Evolutionary conservation across 2,888 invertebrate genomes (phyloP).

Genomic region (Aethes cnicana): DNA sequence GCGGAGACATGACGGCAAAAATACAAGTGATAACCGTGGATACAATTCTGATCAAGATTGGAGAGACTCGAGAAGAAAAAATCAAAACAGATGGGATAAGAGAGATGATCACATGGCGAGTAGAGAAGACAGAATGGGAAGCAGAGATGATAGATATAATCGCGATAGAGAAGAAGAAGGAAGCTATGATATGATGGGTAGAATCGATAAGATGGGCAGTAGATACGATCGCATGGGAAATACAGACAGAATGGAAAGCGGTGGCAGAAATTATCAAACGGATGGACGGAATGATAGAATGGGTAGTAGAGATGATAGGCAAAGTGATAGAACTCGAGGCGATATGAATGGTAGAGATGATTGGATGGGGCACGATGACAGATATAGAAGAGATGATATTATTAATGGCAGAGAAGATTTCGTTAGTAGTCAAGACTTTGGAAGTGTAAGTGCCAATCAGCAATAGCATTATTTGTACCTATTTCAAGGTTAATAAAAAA

Average conservation of each 20-base stretch:
- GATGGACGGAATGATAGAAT: slow-evolving; percentile 22
- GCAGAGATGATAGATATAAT: slow-evolving; percentile 36
- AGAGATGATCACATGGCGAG: slow-evolving; percentile 39
- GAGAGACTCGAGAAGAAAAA: slow-evolving; percentile 48
- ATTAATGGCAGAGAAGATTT: slow-evolving; percentile 51
- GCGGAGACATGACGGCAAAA: slow-evolving; percentile 64
- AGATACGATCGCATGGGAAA: slow-evolving; percentile 38
- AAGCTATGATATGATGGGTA: slow-evolving; percentile 16
- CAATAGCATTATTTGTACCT: neutral
- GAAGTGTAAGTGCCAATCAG: slow-evolving; percentile 51
- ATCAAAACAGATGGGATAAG: slow-evolving; percentile 49
- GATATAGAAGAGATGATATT: slow-evolving; percentile 41
- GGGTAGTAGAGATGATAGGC: slow-evolving; percentile 41
- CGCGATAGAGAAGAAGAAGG: slow-evolving; percentile 20
- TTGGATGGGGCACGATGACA: slow-evolving; percentile 39
- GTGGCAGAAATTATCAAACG: slow-evolving; percentile 21
- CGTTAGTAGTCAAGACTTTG: slow-evolving; percentile 52
- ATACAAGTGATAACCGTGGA: slow-evolving; percentile 45
- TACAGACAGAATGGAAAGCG: slow-evolving; percentile 26
- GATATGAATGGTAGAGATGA: slow-evolving; percentile 39
- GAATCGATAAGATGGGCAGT: slow-evolving; percentile 36
- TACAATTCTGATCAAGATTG: slow-evolving; percentile 52
- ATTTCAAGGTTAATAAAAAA: too few species aligned
- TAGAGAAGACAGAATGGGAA: slow-evolving; percentile 33
- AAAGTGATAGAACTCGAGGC: too few species aligned